Conservation (phyloP, 2,888 invertebrate genomes). For the Phortica okadai region DNA sequence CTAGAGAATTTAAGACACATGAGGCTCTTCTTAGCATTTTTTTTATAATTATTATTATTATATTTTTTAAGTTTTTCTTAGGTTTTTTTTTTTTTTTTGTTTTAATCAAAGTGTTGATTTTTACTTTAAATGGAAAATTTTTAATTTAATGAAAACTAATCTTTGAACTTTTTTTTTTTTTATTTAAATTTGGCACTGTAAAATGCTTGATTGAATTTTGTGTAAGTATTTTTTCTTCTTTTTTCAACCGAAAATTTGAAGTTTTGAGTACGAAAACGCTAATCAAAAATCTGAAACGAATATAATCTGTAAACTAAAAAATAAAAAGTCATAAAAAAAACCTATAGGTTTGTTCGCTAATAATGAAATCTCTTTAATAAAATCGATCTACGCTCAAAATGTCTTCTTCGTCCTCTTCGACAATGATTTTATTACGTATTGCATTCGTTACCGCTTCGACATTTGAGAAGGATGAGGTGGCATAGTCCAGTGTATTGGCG, state of each 20-base stretch:
- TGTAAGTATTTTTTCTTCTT: constrained; percentile 32
- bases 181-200: constrained; percentile 51
- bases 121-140: constrained; percentile 31
- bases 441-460: constrained; percentile 67
- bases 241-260: constrained; percentile 54
- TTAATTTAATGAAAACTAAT: constrained; percentile 26
- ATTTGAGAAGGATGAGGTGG: constrained; percentile 59
- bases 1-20: constrained; percentile 76
- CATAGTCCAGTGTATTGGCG: constrained; percentile 58
- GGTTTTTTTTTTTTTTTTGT: constrained; percentile 57
- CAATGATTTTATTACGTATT: constrained; percentile 72
- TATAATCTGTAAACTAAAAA: background rate
- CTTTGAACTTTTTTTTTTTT: constrained; percentile 15
- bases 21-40: constrained; percentile 74
- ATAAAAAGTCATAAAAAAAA: constrained; percentile 16
- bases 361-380: constrained; percentile 75
- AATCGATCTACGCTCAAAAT: constrained; percentile 73
- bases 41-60: constrained; percentile 49
- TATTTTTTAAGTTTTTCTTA: constrained; percentile 31
- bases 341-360: constrained; percentile 22
- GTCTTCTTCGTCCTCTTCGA: constrained; percentile 73
- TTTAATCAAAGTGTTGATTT: constrained; percentile 30
- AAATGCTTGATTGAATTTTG: constrained; percentile 46
- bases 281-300: constrained; percentile 14
- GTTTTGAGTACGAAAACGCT: constrained; percentile 4